Evolutionary conservation across 2,797 vertebrate species (phyloP).

Genomic region (Aeoliscus strigatus): DNA sequence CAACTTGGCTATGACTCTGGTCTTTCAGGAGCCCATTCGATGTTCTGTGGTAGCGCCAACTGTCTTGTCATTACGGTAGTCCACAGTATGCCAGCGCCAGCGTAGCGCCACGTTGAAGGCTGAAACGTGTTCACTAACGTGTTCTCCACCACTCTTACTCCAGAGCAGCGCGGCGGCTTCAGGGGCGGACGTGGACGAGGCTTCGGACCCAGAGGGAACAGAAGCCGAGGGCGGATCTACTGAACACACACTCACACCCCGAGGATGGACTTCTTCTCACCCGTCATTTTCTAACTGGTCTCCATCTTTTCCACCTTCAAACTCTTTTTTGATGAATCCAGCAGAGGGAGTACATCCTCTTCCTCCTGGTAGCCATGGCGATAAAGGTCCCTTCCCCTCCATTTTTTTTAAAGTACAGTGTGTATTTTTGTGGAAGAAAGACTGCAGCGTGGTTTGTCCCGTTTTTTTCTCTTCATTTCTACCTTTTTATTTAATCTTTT

Average conservation of each 20-base stretch:
- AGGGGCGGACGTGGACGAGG: slow-evolving; percentile 88
- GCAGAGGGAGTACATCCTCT: slow-evolving; percentile 2
- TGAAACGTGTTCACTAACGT: not conserved
- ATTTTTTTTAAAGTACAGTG: slow-evolving; percentile 34
- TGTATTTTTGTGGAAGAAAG: slow-evolving; percentile 66
- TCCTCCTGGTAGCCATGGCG: slow-evolving; percentile 27
- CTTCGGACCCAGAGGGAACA: slow-evolving; percentile 87
- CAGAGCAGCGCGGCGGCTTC: slow-evolving; percentile 95
- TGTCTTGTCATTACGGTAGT: too few species aligned
- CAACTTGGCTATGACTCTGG: too few species aligned
- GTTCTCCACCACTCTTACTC: slow-evolving; percentile 22
- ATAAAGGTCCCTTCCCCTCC: slow-evolving; percentile 9
- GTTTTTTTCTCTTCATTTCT: slow-evolving; percentile 65
- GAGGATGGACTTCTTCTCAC: slow-evolving; percentile 38
- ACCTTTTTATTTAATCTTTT: slow-evolving; percentile 68
- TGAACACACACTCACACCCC: slow-evolving; percentile 60
- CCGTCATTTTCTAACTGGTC: slow-evolving; percentile 19
- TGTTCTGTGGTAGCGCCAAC: too few species aligned
- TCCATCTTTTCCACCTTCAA: slow-evolving; percentile 18
- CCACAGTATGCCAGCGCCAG: too few species aligned
- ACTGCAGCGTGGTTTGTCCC: slow-evolving; percentile 62
- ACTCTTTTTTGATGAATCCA: not conserved
- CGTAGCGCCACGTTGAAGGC: too few species aligned
- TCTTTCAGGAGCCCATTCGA: too few species aligned
- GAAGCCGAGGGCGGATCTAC: slow-evolving; percentile 92